Conservation (phyloP, 2,113 vertebrate species). For the Alexandromys fortis region DNA sequence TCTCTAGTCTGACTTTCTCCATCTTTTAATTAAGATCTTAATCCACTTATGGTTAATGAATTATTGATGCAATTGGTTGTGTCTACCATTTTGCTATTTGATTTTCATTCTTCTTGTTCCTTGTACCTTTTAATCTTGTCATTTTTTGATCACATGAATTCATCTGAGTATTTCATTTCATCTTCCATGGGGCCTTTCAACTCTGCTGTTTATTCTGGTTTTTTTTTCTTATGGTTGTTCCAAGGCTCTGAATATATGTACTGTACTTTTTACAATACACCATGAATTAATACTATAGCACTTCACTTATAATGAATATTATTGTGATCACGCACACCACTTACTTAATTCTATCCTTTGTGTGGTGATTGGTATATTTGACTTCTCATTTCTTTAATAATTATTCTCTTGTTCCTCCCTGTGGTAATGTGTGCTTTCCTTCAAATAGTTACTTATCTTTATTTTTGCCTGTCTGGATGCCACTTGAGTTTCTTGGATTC, state of each 20-base stretch:
- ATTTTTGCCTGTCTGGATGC: slow-evolving; percentile 11
- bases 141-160: neutral
- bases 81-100: neutral
- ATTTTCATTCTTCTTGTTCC: neutral
- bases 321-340: neutral
- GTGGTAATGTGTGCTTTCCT: neutral
- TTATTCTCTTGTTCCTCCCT: neutral
- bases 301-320: neutral
- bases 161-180: slow-evolving; percentile 5
- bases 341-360: neutral
- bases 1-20: neutral
- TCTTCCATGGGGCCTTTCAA: neutral
- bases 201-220: neutral
- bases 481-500: neutral
- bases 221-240: neutral
- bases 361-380: neutral
- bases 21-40: slow-evolving; percentile 30
- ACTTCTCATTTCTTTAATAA: slow-evolving; percentile 19
- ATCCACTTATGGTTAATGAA: neutral
- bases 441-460: neutral
- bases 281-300: neutral
- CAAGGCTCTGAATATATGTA: neutral
- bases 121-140: neutral
- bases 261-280: neutral
- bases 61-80: neutral